These are phyloP conservation scores for Piprites chloris DNA, from an alignment of 2,113 vertebrate species.

Conservation along the genomic window DNA sequence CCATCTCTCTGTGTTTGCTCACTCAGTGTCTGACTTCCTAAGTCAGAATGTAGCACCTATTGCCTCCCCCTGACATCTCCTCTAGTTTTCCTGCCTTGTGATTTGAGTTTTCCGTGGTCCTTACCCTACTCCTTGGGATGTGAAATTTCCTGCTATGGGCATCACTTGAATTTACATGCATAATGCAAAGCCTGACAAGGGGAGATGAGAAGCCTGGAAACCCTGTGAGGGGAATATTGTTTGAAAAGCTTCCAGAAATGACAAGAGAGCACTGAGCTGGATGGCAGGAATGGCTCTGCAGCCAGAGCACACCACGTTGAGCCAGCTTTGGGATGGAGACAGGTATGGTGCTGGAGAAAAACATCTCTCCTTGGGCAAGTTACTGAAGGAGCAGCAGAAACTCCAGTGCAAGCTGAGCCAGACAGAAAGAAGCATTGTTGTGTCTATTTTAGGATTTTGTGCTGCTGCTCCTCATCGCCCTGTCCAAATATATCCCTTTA, in stretches of 20 bases:
- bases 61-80: fast-evolving
- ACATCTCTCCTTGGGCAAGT: not conserved
- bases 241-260: not conserved
- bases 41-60: not conserved
- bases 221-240: fast-evolving
- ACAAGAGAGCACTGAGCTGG: not conserved
- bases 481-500: slow-evolving; percentile 11
- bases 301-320: fast-evolving
- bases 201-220: not conserved
- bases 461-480: not conserved
- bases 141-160: not conserved
- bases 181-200: not conserved
- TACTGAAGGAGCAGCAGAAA: not conserved
- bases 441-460: slow-evolving; percentile 20
- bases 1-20: not conserved
- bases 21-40: not conserved
- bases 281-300: not conserved
- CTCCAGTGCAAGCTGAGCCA: not conserved
- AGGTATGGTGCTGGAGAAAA: not conserved
- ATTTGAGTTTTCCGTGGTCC: not conserved
- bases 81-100: not conserved
- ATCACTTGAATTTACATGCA: not conserved
- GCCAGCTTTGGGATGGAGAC: not conserved
- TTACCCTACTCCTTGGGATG: not conserved
- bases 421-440: not conserved